These are phyloP conservation scores for Galendromus occidentalis DNA, from an alignment of 1,140 invertebrate species.

Conservation along the genomic window DNA sequence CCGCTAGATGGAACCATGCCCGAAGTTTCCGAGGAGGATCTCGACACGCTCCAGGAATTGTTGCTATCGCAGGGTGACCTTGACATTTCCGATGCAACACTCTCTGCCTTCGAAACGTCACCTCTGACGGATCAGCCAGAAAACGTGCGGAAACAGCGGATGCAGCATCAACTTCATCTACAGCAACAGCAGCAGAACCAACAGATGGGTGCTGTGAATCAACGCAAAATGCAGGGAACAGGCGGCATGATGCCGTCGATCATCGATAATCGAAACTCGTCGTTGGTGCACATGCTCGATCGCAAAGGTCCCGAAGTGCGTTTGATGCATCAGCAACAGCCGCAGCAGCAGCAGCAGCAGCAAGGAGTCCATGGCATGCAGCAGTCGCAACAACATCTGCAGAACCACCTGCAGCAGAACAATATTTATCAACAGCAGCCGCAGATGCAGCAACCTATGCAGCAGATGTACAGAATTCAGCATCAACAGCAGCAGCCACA, in stretches of 20 bases:
- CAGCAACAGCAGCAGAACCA: not conserved
- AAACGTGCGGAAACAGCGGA: not conserved
- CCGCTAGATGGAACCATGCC: not conserved
- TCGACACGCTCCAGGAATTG: constrained; percentile 4
- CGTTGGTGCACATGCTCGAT: not conserved
- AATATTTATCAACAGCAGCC: constrained; percentile 2
- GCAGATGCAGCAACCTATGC: constrained; percentile 10
- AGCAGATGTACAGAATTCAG: constrained; percentile 11
- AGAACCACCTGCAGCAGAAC: constrained; percentile 6
- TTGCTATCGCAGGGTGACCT: constrained; percentile 1
- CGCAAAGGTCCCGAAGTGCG: not conserved
- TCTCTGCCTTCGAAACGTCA: not conserved
- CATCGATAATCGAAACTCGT: not conserved
- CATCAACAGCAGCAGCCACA: constrained; percentile 8
- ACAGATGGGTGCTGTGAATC: not conserved
- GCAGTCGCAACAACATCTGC: not conserved
- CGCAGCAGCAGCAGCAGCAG: not conserved
- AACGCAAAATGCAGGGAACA: not conserved
- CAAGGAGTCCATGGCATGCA: not conserved
- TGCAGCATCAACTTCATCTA: not conserved
- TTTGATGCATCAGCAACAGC: not conserved
- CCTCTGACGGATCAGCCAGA: not conserved
- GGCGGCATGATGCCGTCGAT: not conserved
- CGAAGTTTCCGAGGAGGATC: not conserved
- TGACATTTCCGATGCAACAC: not conserved